Evolutionary conservation across 1,140 invertebrate species (phyloP).

Genomic region (Megathymus violae): DNA sequence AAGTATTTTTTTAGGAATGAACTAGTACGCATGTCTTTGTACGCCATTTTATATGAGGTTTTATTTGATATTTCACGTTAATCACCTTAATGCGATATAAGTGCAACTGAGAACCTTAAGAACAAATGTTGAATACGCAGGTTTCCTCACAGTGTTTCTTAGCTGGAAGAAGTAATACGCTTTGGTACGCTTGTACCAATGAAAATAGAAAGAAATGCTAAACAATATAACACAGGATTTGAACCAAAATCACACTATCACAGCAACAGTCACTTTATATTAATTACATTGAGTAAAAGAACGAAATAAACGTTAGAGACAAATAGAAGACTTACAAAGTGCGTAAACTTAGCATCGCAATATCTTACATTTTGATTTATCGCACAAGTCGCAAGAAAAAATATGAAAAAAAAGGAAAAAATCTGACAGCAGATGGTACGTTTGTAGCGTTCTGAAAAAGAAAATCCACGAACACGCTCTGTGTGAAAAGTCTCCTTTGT

Average conservation of each 20-base stretch:
- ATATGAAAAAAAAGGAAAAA: not conserved
- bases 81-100: not conserved
- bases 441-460: constrained; percentile 13
- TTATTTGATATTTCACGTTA: not conserved
- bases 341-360: not conserved
- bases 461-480: constrained; percentile 13
- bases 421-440: constrained; percentile 8
- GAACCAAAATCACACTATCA: too few relatives aligned
- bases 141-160: too few relatives aligned
- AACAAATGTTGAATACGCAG: too few relatives aligned
- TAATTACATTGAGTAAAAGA: too few relatives aligned
- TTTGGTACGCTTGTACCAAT: too few relatives aligned
- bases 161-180: too few relatives aligned
- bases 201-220: too few relatives aligned
- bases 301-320: not conserved
- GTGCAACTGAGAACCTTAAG: too few relatives aligned
- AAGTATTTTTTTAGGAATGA: not conserved
- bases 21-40: not conserved
- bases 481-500: constrained; percentile 43
- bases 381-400: not conserved
- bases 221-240: too few relatives aligned
- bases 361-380: not conserved
- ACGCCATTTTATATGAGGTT: not conserved
- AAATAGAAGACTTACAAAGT: not conserved
- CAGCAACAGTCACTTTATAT: too few relatives aligned